Conservation (phyloP, 64 coral and sea anemone species). For the Dendrophyllia cribrosa region DNA sequence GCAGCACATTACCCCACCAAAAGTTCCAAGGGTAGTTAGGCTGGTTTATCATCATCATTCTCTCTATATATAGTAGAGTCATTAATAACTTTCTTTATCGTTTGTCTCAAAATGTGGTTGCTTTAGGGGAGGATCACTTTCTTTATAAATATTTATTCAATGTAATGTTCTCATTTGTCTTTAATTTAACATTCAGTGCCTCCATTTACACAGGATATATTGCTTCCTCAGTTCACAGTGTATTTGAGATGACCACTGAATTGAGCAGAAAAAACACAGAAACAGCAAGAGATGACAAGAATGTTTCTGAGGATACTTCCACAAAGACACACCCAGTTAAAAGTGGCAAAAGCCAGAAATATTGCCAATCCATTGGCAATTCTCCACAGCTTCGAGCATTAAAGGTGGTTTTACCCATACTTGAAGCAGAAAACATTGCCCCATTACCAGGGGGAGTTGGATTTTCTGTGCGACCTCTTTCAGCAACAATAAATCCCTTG, state of each 20-base stretch:
- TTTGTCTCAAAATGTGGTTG: too few relatives aligned
- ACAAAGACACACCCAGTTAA: neutral
- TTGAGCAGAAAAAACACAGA: neutral
- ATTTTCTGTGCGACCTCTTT: neutral
- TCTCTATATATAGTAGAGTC: too few relatives aligned
- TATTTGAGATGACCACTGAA: neutral
- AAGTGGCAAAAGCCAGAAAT: neutral
- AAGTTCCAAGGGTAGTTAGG: too few relatives aligned
- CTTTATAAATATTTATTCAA: too few relatives aligned
- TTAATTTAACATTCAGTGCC: too few relatives aligned
- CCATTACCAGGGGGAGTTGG: conserved; percentile 9
- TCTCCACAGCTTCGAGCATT: neutral
- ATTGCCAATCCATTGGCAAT: neutral
- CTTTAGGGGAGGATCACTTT: too few relatives aligned
- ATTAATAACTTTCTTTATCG: too few relatives aligned
- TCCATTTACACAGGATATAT: neutral
- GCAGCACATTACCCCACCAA: too few relatives aligned
- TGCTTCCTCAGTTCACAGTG: neutral
- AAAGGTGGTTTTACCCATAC: neutral
- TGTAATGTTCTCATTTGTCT: too few relatives aligned
- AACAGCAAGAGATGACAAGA: neutral
- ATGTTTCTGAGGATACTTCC: too few relatives aligned
- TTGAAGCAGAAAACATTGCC: neutral
- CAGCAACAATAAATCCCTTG: conserved; percentile 3
- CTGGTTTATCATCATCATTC: too few relatives aligned